Evolutionary conservation across 2,113 vertebrate genomes (phyloP).

Genomic region (Myanophis thanlyinensis): DNA sequence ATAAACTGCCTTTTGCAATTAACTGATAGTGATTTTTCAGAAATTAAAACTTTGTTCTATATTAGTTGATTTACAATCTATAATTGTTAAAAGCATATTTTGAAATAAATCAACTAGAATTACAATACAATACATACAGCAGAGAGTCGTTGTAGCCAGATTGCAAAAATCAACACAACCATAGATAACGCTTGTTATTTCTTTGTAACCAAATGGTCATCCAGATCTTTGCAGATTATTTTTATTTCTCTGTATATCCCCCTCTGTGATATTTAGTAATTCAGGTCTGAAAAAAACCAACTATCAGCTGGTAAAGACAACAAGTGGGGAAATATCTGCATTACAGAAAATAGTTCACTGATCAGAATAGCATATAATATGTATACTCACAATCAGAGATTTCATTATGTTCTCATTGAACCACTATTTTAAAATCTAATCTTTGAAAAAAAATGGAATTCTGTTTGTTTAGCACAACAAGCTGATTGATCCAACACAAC

Average conservation of each 20-base stretch:
- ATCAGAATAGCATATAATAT: not conserved
- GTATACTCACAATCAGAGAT: not conserved
- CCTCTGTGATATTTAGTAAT: not conserved
- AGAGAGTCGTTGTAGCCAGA: not conserved
- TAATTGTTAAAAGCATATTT: not conserved
- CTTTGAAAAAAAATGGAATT: not conserved
- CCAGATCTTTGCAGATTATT: not conserved
- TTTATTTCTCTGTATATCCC: not conserved
- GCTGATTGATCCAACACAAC: not conserved
- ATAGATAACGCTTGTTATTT: not conserved
- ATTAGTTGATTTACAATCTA: not conserved
- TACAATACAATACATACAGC: not conserved
- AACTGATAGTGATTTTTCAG: not conserved
- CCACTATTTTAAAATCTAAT: not conserved
- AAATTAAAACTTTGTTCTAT: not conserved
- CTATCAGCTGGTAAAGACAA: not conserved
- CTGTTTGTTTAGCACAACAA: not conserved
- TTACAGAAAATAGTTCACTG: not conserved
- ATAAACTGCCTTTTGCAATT: not conserved
- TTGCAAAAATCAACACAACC: not conserved
- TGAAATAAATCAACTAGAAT: not conserved
- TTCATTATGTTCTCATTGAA: not conserved
- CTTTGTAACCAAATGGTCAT: not conserved
- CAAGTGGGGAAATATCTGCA: not conserved
- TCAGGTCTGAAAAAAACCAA: not conserved